These are phyloP conservation scores for Julus scandinavius DNA, from an alignment of 2,888 invertebrate species.

Conservation along the genomic window DNA sequence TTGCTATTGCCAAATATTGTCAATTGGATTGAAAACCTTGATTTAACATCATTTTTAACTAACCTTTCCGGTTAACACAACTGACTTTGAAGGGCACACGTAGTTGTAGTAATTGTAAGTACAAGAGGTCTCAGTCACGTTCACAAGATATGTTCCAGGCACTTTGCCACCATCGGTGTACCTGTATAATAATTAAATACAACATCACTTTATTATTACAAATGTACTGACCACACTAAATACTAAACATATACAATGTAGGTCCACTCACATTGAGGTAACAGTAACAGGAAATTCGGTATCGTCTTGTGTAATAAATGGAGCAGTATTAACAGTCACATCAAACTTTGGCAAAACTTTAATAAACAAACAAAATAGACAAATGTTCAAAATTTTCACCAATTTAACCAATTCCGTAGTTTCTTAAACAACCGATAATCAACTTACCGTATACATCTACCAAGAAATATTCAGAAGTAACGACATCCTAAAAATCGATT, in stretches of 20 bases:
- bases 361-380: background rate
- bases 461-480: background rate
- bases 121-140: constrained; percentile 22
- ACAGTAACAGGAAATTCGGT: background rate
- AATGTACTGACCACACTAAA: no score
- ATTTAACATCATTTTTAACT: background rate
- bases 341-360: background rate
- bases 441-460: background rate
- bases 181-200: background rate
- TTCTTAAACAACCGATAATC: background rate
- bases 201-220: no score
- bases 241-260: background rate
- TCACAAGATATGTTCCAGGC: background rate
- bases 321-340: background rate
- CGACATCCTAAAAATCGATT: background rate
- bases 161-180: constrained; percentile 21
- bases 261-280: background rate
- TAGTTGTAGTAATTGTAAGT: background rate
- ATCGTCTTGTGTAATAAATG: background rate
- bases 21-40: background rate
- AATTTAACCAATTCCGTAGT: background rate
- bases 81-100: background rate
- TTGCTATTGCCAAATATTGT: background rate
- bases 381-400: background rate
- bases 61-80: background rate